These are phyloP conservation scores for Seladonia tumulorum DNA, from an alignment of 2,888 invertebrate genomes.

Conservation along the genomic window DNA sequence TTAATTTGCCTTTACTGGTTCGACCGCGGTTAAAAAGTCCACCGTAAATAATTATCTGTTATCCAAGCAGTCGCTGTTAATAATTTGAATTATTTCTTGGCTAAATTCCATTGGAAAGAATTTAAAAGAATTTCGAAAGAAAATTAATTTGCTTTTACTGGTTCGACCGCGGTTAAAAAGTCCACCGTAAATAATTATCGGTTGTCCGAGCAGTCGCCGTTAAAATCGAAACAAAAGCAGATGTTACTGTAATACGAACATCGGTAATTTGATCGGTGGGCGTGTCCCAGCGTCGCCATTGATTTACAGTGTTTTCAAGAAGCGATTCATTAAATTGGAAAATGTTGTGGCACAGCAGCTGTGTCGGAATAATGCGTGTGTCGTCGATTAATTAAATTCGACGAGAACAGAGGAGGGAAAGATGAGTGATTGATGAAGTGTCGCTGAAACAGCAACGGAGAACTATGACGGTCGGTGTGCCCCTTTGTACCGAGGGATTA, in stretches of 20 bases:
- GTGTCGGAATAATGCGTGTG: conserved; percentile 26
- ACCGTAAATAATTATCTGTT: too few species aligned
- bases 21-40: too few species aligned
- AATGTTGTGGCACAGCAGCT: conserved; percentile 10
- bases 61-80: too few species aligned
- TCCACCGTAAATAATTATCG: too few species aligned
- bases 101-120: too few species aligned
- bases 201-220: too few species aligned
- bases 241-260: background rate
- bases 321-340: conserved; percentile 35
- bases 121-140: too few species aligned
- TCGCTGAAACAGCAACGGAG: background rate
- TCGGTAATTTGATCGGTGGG: background rate
- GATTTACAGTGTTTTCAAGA: conserved; percentile 47
- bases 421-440: conserved; percentile 41
- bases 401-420: conserved; percentile 18
- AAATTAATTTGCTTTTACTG: too few species aligned
- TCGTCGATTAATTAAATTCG: conserved; percentile 48
- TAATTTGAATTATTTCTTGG: too few species aligned
- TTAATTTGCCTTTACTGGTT: too few species aligned
- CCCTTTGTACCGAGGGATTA: background rate
- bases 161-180: too few species aligned
- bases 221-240: background rate
- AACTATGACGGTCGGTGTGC: background rate
- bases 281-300: background rate